Percentiles rank a stretch among this genome's conserved stretches.
phyloP scores from a whole-genome alignment of 2,888 invertebrate species.

The Archaeoteleia sp. region DNA sequence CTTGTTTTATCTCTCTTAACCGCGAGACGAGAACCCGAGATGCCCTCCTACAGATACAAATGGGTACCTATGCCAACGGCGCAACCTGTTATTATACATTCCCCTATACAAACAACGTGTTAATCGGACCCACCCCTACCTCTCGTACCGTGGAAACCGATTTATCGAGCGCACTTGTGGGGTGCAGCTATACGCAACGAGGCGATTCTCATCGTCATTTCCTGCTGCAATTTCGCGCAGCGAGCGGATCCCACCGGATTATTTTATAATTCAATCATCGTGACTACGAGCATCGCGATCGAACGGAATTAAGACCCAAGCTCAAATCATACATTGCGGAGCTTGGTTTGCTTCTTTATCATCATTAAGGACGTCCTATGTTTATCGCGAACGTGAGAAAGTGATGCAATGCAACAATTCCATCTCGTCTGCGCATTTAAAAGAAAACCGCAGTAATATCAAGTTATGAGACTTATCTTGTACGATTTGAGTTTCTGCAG shows the following conservation, averaged over 20 bases:
- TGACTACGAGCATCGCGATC: conserved; percentile 23
- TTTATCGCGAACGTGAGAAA: conserved; percentile 33
- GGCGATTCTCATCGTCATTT: conserved; percentile 14
- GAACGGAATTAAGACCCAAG: conserved; percentile 24
- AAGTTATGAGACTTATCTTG: too few relatives aligned
- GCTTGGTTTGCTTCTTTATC: conserved; percentile 9
- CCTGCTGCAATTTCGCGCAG: conserved; percentile 38
- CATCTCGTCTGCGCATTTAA: too few relatives aligned
- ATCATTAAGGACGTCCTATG: conserved; percentile 10
- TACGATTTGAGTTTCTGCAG: too few relatives aligned
- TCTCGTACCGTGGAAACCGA: conserved; percentile 56
- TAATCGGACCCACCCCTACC: conserved; percentile 69
- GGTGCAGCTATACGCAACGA: background rate
- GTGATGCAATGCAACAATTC: conserved; percentile 36
- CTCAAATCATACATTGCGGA: conserved; percentile 20
- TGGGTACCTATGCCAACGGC: conserved; percentile 71
- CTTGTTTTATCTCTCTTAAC: conserved; percentile 49
- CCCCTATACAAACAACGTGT: conserved; percentile 75
- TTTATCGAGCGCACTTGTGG: conserved; percentile 51
- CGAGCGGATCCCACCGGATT: conserved; percentile 10
- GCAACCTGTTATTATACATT: conserved; percentile 75
- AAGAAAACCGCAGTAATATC: too few relatives aligned
- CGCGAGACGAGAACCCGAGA: conserved; percentile 64
- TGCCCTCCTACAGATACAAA: conserved; percentile 70
- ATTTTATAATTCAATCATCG: conserved; percentile 49